Base-by-base conservation (phyloP, 2,113 vertebrate species). In the Ophthalmolycus amberensis region DNA sequence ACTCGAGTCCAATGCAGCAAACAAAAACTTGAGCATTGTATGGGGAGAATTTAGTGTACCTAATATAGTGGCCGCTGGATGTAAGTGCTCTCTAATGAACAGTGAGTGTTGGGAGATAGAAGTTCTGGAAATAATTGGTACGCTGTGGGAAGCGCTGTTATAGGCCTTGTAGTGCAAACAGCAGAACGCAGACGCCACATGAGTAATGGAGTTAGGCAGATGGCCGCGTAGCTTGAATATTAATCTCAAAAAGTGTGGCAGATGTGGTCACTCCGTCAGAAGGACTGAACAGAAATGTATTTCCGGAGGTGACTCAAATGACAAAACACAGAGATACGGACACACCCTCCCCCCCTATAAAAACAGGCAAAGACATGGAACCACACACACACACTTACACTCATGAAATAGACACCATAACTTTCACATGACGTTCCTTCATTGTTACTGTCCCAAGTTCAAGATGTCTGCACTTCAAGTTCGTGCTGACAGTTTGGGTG, bases 131-230 rank as follows among this genome's bases (percentile, higher is more conserved):
- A 88, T 85, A 79, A 87, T 90, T 89, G 78, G 80, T 71, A 63
- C 50, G 60, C 77, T 79, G 12, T 29, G 32, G 15, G 58, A 64
- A 58, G 50, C 27, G 12, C 69, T 44, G 75, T 80, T 69, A 79
- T 69, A 37, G 73, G 84, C 58, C 85, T 85, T 66, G 66, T 72
- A 69, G 65, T 63, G 72, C 59, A 71, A 86, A 83, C 77, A 9
- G 64, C 71, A 50, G 68, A 59, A 70, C 25, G 38, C 29, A 58
- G 66, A 76, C 69, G 78, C 8, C 40, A 34, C 59, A 80, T 75
- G 88, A 89, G 54, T 83, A 77, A 89, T 89, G 37, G 71, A 64
- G 66, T 59, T 37, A 63, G 80, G 80, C 79, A 66, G 73, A 70
- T 14, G 1, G 12, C 34, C 14, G 7, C n/a, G 9, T 5, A 32